phyloP scores from a whole-genome alignment of 2,113 vertebrate genomes.

The Crotalus helleri region DNA sequence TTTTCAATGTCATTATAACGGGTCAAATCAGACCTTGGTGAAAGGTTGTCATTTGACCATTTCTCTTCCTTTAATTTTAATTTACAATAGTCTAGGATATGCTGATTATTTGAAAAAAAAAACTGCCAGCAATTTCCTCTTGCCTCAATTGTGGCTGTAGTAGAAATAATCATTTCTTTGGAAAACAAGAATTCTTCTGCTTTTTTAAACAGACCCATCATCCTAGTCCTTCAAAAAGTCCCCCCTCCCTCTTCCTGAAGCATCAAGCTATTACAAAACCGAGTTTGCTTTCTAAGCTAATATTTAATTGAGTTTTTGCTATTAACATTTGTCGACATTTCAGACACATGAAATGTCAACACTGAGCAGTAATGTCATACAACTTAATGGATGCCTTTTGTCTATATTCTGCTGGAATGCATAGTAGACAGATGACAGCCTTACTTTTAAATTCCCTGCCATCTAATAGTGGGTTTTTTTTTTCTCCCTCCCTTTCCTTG shows the following conservation, averaged over 20 bases:
- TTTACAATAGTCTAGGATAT: background rate
- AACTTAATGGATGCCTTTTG: slow-evolving; percentile 8
- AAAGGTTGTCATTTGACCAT: background rate
- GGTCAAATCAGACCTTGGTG: background rate
- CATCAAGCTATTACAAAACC: slow-evolving; percentile 14
- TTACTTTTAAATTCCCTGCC: slow-evolving; percentile 28
- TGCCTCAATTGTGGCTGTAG: slow-evolving; percentile 31
- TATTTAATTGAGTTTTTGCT: background rate
- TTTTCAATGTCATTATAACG: slow-evolving; percentile 31
- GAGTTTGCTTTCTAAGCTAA: slow-evolving; percentile 18
- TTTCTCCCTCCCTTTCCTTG: background rate
- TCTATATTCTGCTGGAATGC: slow-evolving; percentile 15
- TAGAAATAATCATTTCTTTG: slow-evolving; percentile 28
- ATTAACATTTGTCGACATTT: slow-evolving; percentile 40
- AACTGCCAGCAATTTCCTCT: slow-evolving; percentile 16
- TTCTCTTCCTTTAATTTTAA: slow-evolving; percentile 13
- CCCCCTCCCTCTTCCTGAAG: slow-evolving; percentile 15
- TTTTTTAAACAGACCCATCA: slow-evolving; percentile 42
- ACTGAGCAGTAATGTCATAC: background rate
- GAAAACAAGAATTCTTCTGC: slow-evolving; percentile 41
- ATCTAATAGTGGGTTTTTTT: background rate
- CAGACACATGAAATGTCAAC: slow-evolving; percentile 14
- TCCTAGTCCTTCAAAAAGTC: slow-evolving; percentile 34
- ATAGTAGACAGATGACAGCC: slow-evolving; percentile 20
- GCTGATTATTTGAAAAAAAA: slow-evolving; percentile 39